Percentiles rank a stretch among this genome's conserved stretches.
Conservation (phyloP, 2,113 vertebrate genomes). For the Pardalotus punctatus region DNA sequence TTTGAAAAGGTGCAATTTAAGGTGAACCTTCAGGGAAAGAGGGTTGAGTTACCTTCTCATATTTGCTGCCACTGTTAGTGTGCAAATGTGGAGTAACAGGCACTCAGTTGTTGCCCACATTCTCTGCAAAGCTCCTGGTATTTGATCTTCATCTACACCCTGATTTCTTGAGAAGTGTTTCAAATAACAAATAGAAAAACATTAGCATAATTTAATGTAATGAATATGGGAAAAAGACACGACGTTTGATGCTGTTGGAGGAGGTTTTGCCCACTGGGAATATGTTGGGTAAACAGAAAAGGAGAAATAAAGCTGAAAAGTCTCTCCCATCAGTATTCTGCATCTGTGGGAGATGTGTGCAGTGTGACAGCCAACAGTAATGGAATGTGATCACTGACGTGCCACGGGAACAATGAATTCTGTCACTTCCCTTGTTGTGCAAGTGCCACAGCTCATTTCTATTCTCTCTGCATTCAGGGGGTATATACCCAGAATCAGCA, state of each 20-base stretch:
- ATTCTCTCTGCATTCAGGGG: neutral
- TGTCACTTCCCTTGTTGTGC: neutral
- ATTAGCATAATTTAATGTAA: neutral
- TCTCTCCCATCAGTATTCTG: neutral
- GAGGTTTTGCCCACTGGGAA: neutral
- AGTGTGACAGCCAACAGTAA: neutral
- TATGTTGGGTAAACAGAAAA: neutral
- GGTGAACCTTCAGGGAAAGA: neutral
- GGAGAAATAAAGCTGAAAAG: neutral
- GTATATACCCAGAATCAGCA: neutral
- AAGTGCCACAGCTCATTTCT: neutral
- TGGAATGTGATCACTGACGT: neutral
- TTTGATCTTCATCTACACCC: neutral
- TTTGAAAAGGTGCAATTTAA: neutral
- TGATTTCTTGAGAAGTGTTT: neutral
- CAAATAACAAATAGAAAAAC: neutral
- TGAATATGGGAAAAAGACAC: neutral
- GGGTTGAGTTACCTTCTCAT: neutral
- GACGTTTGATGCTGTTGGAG: neutral
- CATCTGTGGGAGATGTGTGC: neutral
- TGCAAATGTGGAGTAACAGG: neutral
- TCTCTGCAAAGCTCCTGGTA: neutral
- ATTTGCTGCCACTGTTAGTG: neutral
- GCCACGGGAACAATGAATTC: conserved; percentile 23
- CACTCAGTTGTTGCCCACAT: neutral